Evolutionary conservation across 92 coral and sea anemone genomes (phyloP).

Genomic region (Metridium senile): DNA sequence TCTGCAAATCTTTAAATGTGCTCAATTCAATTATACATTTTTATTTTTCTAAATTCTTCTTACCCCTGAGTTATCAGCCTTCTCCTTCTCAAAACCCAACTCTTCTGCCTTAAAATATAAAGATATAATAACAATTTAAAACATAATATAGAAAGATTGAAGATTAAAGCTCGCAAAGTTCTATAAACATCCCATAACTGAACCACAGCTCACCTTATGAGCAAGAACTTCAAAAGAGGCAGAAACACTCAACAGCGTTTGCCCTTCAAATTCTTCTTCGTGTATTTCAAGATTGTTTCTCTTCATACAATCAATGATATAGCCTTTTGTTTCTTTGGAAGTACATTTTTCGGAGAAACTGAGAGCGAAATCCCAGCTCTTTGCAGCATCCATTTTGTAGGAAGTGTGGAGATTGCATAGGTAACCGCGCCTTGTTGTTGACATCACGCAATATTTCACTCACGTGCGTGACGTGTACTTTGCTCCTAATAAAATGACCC

Average conservation of each 20-base stretch:
- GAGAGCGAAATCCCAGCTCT: conserved; percentile 55
- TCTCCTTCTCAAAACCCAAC: conserved; percentile 66
- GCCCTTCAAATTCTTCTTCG: conserved; percentile 70
- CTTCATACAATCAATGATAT: conserved; percentile 70
- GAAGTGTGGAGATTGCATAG: too few relatives aligned
- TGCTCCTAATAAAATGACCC: too few relatives aligned
- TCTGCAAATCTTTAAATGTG: too few relatives aligned
- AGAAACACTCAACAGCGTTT: conserved; percentile 59
- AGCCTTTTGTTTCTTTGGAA: conserved; percentile 68
- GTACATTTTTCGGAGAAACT: conserved; percentile 76
- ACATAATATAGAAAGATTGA: too few relatives aligned
- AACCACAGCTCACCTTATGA: conserved; percentile 53
- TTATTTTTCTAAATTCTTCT: not conserved
- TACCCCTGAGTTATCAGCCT: conserved; percentile 31
- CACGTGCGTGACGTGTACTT: conserved; percentile 10
- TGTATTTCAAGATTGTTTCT: conserved; percentile 44
- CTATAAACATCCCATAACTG: too few relatives aligned
- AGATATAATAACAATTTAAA: not conserved
- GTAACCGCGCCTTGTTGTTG: conserved; percentile 33
- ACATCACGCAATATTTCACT: conserved; percentile 22
- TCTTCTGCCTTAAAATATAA: conserved; percentile 77
- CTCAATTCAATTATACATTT: too few relatives aligned
- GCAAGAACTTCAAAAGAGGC: conserved; percentile 75
- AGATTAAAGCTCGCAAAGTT: not conserved
- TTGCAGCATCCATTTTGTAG: conserved; percentile 12